Evolutionary conservation across 1,140 invertebrate genomes (phyloP).

Genomic region (Neocloeon triangulifer): DNA sequence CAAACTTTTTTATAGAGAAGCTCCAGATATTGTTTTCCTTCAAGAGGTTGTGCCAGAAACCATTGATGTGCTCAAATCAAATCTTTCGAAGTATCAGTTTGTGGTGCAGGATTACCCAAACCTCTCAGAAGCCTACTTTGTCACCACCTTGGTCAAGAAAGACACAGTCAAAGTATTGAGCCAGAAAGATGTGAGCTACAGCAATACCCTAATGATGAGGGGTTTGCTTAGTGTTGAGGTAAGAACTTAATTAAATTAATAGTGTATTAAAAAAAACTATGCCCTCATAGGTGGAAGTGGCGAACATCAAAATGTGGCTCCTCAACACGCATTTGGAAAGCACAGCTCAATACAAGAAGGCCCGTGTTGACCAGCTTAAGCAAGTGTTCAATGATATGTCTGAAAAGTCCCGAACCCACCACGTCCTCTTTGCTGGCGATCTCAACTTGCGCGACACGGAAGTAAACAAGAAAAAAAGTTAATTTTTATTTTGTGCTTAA

Average conservation of each 20-base stretch:
- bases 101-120: too few species aligned
- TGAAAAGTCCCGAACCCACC: slow-evolving; percentile 14
- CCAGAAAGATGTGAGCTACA: slow-evolving; percentile 20
- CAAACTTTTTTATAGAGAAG: slow-evolving; percentile 19
- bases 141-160: slow-evolving; percentile 21
- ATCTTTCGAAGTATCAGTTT: slow-evolving; percentile 19
- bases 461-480: too few species aligned
- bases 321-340: slow-evolving; percentile 36
- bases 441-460: slow-evolving; percentile 34
- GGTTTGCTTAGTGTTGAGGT: slow-evolving; percentile 24
- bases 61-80: slow-evolving; percentile 15
- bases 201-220: slow-evolving; percentile 23
- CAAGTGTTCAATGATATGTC: slow-evolving; percentile 17
- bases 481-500: slow-evolving; percentile 13
- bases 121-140: slow-evolving; percentile 20
- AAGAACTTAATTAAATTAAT: too few species aligned
- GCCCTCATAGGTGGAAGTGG: too few species aligned
- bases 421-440: slow-evolving; percentile 32
- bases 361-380: slow-evolving; percentile 23
- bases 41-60: slow-evolving; percentile 33
- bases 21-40: slow-evolving; percentile 33
- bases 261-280: too few species aligned
- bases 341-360: slow-evolving; percentile 20
- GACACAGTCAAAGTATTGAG: slow-evolving; percentile 18
- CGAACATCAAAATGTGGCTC: slow-evolving; percentile 20